phyloP scores from a whole-genome alignment of 2,113 vertebrate genomes.

The Sylvietta virens region DNA sequence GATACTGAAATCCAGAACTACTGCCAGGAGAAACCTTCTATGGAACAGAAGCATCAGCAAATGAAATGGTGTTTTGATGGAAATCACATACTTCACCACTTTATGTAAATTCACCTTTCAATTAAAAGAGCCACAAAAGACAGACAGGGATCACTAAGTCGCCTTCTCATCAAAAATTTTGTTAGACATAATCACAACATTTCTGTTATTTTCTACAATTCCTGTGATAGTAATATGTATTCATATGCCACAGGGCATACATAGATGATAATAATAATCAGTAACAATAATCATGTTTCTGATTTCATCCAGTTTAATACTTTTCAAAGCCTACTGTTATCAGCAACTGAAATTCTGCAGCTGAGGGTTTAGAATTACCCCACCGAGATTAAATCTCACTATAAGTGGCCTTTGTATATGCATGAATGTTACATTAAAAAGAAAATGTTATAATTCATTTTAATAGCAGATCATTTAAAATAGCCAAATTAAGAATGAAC shows the following conservation, averaged over 20 bases:
- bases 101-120: background rate
- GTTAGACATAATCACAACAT: background rate
- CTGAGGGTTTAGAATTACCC: background rate
- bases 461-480: background rate
- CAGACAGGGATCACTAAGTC: background rate
- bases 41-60: background rate
- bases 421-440: background rate
- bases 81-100: background rate
- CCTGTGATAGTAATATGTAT: background rate
- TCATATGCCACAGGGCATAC: background rate
- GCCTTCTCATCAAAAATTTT: background rate
- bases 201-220: conserved; percentile 14
- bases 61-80: background rate
- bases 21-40: background rate
- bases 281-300: conserved; percentile 2
- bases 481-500: background rate
- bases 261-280: conserved; percentile 2
- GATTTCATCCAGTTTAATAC: background rate
- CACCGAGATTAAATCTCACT: background rate
- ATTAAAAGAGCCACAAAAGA: background rate
- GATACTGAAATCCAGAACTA: background rate
- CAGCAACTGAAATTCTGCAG: background rate
- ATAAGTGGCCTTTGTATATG: background rate
- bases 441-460: background rate
- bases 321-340: background rate